phyloP scores from a whole-genome alignment of 2,797 vertebrate species.

The Aeoliscus strigatus region DNA sequence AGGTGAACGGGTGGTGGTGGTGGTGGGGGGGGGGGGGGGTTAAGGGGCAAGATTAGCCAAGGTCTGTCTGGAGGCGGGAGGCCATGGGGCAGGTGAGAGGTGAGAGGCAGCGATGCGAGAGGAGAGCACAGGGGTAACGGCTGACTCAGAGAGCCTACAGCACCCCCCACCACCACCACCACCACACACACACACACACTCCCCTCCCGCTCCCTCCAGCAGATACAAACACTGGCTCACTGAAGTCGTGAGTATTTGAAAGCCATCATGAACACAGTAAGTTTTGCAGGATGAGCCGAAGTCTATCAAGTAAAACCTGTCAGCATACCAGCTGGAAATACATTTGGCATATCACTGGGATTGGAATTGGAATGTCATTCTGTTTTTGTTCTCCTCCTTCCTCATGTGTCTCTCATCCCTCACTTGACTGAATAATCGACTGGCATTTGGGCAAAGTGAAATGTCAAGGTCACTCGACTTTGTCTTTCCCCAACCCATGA shows the following conservation, averaged over 20 bases:
- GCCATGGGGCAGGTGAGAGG: constrained; percentile 68
- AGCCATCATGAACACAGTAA: constrained; percentile 1
- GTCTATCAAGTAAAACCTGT: constrained; percentile 11
- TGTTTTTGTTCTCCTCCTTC: constrained; percentile 35
- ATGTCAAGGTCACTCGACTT: constrained; percentile 75
- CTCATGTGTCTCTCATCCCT: constrained; percentile 39
- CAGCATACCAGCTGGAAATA: constrained; percentile 36
- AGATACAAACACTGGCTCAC: constrained; percentile 18
- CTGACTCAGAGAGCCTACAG: constrained; percentile 55
- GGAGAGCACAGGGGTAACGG: constrained; percentile 16
- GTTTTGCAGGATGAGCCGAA: constrained; percentile 2
- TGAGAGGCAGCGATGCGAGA: constrained; percentile 57
- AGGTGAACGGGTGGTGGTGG: background rate
- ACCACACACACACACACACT: background rate
- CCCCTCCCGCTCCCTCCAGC: constrained; percentile 14
- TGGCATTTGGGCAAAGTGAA: constrained; percentile 66
- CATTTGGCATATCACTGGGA: constrained; percentile 35
- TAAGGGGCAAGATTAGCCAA: constrained; percentile 38
- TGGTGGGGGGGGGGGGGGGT: constrained; percentile 7
- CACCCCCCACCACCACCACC: background rate
- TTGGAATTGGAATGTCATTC: constrained; percentile 51
- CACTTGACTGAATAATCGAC: constrained; percentile 61
- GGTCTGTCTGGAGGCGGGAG: constrained; percentile 47
- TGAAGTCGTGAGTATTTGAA: constrained; percentile 28
- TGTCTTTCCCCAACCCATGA: constrained; percentile 52